Evolutionary conservation across 2,113 vertebrate genomes (phyloP), one percentile per base, ranked within the genome.

Genomic region (Mixornis gularis): DNA sequence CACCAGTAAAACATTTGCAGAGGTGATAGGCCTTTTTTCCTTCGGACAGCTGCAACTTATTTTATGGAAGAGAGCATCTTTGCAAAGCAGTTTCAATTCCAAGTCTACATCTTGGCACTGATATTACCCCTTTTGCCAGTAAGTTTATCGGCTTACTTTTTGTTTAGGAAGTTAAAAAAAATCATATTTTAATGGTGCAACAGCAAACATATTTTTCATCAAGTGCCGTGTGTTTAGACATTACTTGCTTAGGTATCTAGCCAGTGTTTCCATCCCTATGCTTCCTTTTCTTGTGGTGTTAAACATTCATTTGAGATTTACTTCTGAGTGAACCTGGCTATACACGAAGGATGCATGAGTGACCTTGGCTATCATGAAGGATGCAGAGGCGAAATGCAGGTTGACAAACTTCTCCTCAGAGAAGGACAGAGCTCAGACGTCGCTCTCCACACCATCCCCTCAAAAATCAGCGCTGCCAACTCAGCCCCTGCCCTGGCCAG

Each of bases 351-450:
- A 32, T 13, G 46, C 10, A 20, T 9, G 38, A 36, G 12, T 17
- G 59, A 65, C 43, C 17, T 5, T 3, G 34, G 30, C 3, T 6
- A 14, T 5, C 26, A 4, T 0, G 9, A 62, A 49, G 38, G 59
- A 69, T 2, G 30, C 2, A 11, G 36, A 29, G 7, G 34, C 2
- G 5, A 17, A 49, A n/a, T 19, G 0, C 41, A 9, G 26, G 18
- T 2, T 27, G 58, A 17, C 22, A 6, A 76, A 20, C 13, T 10
- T 13, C 22, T 49, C 6, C 22, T 49, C 6, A 27, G 24, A 2
- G 17, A 36, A 7, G 27, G 12, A 9, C 0, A 2, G 25, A 12
- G 8, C 2, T 13, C 78, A 10, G 10, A 4, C 4, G 1, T 1
- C 2, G 8, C 32, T 32, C 44, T 8, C 29, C 56, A 4, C 19